Base-by-base conservation (phyloP, 2,797 vertebrate genomes). In the Knipowitschia caucasica region DNA sequence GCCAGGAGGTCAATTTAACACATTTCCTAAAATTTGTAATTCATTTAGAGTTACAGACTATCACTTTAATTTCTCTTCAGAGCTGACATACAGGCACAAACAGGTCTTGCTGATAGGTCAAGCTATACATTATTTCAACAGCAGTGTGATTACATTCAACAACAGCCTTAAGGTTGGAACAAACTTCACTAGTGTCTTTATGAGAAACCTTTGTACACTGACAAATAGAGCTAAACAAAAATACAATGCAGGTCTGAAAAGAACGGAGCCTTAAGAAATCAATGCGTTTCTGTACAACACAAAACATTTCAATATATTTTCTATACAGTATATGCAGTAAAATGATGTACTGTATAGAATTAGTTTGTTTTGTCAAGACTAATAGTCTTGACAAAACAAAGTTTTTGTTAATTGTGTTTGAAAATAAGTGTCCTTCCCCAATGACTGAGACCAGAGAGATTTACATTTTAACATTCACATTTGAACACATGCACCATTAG, bases 191-290 rank as follows among this genome's bases (percentile, higher is more conserved):
- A 4, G 4, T 5, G n/a, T 34, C 12, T n/a, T 34, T 34, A 34
- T 34, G 7, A 36, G 15, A 36, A 36, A 7, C 18, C 20, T 40
- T 20, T 20, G 20, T 40, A 40, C 15, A 5, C 38, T 11, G 38
- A 20, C 21, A 40, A 40, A 40, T 38, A n/a, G n/a, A n/a, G n/a
- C n/a, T n/a, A n/a, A n/a, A n/a, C n/a, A n/a, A n/a, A 27, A 44
- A 44, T 26, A 26, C 23, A 44, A 11, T 43, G 6, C 4, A 15
- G 23, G 20, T 56, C 63, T 53, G 55, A 43, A 6, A 24, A 43
- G 21, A 12, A n/a, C 40, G 56, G 26, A 62, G 39, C 69, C 34
- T 53, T 54, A 20, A 58, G 60, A 57, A 74, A 39, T 50, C 29
- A 23, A 15, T 21, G 20, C 21, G 55, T 20, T 69, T 76, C 62